A percentile compares a stretch with the other conserved stretches of the same genome.
Evolutionary conservation across 2,888 invertebrate species (phyloP).

Genomic region (Scaptomyza parva): DNA sequence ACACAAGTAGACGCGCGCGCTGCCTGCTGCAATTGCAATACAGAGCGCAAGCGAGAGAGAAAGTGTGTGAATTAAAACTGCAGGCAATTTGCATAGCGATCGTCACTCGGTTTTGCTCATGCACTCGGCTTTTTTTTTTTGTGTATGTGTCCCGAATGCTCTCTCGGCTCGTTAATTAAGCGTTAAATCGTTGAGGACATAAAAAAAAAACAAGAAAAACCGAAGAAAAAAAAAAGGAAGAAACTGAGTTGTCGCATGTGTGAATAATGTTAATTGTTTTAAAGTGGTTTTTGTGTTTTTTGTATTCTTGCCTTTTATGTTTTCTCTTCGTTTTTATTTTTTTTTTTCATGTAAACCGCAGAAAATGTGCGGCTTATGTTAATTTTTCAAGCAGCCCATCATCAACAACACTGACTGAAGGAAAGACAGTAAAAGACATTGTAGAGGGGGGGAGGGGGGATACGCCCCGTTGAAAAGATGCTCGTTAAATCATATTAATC

Average conservation of each 20-base stretch:
- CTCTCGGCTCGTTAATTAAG: conserved; percentile 67
- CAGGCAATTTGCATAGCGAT: conserved; percentile 72
- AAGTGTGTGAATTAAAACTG: conserved; percentile 29
- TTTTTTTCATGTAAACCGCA: conserved; percentile 57
- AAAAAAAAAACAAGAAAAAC: conserved; percentile 25
- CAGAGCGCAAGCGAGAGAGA: conserved; percentile 15
- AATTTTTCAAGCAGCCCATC: conserved; percentile 39
- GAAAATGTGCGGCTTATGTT: conserved; percentile 73
- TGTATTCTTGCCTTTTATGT: conserved; percentile 8
- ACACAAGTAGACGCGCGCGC: conserved; percentile 2
- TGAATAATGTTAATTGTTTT: conserved; percentile 69
- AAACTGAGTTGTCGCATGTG: conserved; percentile 33
- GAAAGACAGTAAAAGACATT: conserved; percentile 23
- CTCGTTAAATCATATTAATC: conserved; percentile 75
- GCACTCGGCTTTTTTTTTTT: conserved; percentile 21
- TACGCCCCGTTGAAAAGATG: conserved; percentile 59
- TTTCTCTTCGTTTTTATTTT: conserved; percentile 19
- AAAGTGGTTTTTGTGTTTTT: conserved; percentile 59
- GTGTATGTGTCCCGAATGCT: conserved; percentile 39
- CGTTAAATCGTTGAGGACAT: conserved; percentile 69
- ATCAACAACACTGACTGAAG: too few species aligned
- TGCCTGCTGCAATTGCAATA: neutral
- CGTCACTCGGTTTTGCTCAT: conserved; percentile 35
- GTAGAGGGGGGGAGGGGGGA: too few species aligned
- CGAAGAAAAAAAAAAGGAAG: conserved; percentile 22